Base-by-base conservation (phyloP, 1,140 invertebrate genomes). In the Ruditapes philippinarum region DNA sequence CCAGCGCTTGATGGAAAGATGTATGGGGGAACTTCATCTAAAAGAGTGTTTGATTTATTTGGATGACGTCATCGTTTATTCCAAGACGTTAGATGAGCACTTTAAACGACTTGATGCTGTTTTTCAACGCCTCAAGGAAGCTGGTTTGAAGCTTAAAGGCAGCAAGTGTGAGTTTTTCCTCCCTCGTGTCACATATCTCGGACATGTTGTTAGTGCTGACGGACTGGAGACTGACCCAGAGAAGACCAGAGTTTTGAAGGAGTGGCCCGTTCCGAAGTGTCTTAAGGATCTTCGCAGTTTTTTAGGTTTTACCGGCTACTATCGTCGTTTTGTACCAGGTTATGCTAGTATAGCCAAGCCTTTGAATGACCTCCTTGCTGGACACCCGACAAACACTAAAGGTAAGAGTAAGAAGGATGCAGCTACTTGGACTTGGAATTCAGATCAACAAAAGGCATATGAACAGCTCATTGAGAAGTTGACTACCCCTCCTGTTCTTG, bases 221-320 rank as follows among this genome's bases (percentile, higher is more conserved):
- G 87, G 91, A 0, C 86, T 96, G 31, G 76, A 91, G 40, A 95
- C 95, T 57, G 93, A 94, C 92, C 93, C 94, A n/a, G 91, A 92
- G 22, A 96, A 96, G 84, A 90, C 96, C 0, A 73, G 90, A 68
- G 94, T 95, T 11, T 94, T 96, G n/a, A 17, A 82, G 33, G 88
- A 91, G 22, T 94, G 90, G 87, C 86, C 91, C 31, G 33, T 31
- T 33, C 87, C 92, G n/a, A 93, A 82, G 65, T 94, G 87, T 74
- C 73, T 93, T 9, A 94, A 95, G 60, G 94, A 96, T 60, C 42
- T 96, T 0, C 85, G 95, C 49, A 42, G 93, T 25, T 96, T 97
- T 89, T 49, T 96, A 1, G 96, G 96, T 1, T 88, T 97, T 28
- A 73, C 94, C 51, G 93, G 94, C 62, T 96, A 95, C 88, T 95